phyloP scores from a whole-genome alignment of 2,113 vertebrate species.

The Himantopus leucocephalus region DNA sequence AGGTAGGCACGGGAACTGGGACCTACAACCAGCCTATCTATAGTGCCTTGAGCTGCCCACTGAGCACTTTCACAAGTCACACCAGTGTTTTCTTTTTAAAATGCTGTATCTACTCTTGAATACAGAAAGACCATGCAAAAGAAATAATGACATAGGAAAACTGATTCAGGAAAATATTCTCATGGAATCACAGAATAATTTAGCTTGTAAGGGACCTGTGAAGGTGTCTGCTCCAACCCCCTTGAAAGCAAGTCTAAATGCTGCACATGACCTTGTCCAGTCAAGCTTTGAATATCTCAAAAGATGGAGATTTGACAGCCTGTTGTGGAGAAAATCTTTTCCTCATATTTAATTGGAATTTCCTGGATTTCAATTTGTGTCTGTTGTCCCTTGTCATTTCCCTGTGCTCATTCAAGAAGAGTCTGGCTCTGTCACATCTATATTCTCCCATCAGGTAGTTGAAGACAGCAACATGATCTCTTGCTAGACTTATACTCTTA shows the following conservation, averaged over 20 bases:
- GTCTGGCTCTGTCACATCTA: not conserved
- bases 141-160: not conserved
- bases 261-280: not conserved
- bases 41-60: not conserved
- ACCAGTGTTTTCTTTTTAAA: not conserved
- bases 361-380: not conserved
- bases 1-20: not conserved
- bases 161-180: not conserved
- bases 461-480: not conserved
- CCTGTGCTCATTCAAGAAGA: not conserved
- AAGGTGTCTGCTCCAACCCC: not conserved
- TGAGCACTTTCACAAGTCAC: not conserved
- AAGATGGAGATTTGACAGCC: not conserved
- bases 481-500: not conserved
- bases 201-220: not conserved
- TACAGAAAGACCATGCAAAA: not conserved
- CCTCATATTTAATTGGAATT: not conserved
- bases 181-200: not conserved
- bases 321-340: not conserved
- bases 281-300: not conserved
- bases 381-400: not conserved
- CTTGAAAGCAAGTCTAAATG: not conserved
- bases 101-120: not conserved
- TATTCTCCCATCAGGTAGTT: not conserved
- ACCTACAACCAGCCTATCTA: rapidly evolving